Evolutionary conservation across 2,888 invertebrate species (phyloP), one percentile per base, ranked within the genome.

Genomic region (Tyria jacobaeae): DNA sequence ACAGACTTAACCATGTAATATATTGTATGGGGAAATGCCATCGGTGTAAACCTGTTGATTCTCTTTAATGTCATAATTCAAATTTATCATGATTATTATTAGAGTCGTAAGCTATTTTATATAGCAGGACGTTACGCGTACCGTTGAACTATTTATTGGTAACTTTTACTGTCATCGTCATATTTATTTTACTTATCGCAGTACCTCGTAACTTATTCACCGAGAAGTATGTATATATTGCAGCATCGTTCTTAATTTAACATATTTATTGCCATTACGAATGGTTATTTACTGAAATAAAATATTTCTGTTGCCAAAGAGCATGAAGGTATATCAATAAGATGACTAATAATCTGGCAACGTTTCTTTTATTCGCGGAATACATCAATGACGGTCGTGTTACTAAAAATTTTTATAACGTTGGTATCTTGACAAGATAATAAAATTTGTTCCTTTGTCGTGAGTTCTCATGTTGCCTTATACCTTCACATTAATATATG

Each of bases 31-130:
- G 80, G 79, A 87, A 86, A 86, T 78, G 77, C 79, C 80, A 83
- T 83, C 81, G 82, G 79, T 78, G 82, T 79, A 84, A 87, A 86
- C 83, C 84, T 84, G 86, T 85, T 85, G 84, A 85, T 81, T 88
- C 82, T 84, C 83, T 80, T 81, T 82, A 82, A 85, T 81, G 72
- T 81, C 78, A 84, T 87, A 83, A 87, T 85, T 75, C 63, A 81
- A 83, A 86, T 81, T 68, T 76, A 80, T 76, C 65, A 67, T 68
- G 72, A 75, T 80, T 81, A 78, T 79, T 79, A 81, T 76, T 74
- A 62, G 55, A 78, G 71, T 76, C 70, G 72, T 82, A 76, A 81
- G 81, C 83, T 78, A 82, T 82, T 84, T 82, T 78, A 80, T 80
- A 78, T 62, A 63, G 60, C 64, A 70, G 69, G 65, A 70, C 62